These are phyloP conservation scores for Pomacea maculata DNA, from an alignment of 1,140 invertebrate species.

Conservation along the genomic window DNA sequence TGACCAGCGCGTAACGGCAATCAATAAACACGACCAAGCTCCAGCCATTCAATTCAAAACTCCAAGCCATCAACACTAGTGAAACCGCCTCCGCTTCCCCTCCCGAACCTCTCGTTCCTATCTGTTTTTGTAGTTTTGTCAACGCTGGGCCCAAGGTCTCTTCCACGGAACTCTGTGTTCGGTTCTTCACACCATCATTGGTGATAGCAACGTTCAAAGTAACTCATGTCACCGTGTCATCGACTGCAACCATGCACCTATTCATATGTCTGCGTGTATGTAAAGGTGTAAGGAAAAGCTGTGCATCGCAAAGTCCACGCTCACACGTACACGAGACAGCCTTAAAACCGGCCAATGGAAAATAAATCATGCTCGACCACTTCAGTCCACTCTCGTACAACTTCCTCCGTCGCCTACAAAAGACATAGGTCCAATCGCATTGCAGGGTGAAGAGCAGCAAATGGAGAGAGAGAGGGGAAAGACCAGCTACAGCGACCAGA, in stretches of 20 bases:
- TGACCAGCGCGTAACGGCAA: no score
- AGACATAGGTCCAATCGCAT: not conserved
- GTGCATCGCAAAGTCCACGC: no score
- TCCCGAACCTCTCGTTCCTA: not conserved
- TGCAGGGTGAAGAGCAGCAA: not conserved
- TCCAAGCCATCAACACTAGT: not conserved
- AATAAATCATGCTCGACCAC: no score
- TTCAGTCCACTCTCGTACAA: no score
- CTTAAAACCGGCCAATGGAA: no score
- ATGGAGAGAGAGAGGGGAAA: not conserved
- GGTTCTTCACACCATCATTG: not conserved
- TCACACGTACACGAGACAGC: no score
- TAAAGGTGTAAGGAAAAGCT: no score
- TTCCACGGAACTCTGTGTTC: not conserved
- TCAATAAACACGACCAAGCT: no score
- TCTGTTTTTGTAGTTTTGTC: not conserved
- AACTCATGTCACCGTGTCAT: no score
- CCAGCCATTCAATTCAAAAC: not conserved
- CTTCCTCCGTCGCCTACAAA: not conserved
- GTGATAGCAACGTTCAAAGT: not conserved
- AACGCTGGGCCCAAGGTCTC: not conserved
- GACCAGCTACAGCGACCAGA: not conserved
- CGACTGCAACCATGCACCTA: no score
- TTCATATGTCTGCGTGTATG: no score
- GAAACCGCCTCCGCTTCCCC: slow-evolving; percentile 5